Evolutionary conservation across 2,797 vertebrate species (phyloP).

Genomic region (Enteromius argenteus): DNA sequence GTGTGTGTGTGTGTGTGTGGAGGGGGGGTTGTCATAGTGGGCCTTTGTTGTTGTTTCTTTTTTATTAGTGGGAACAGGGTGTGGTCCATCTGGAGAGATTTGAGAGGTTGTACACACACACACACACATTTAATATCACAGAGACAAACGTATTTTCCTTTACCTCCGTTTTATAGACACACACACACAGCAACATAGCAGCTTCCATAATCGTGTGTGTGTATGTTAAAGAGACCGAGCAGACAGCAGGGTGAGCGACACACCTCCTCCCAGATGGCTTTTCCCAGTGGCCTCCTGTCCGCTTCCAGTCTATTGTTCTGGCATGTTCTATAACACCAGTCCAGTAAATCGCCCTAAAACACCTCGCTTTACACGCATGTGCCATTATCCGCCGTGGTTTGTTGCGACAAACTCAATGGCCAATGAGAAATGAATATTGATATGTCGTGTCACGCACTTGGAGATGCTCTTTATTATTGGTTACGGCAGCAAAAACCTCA

Average conservation of each 20-base stretch:
- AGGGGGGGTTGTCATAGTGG: conserved; percentile 48
- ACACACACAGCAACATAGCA: conserved; percentile 23
- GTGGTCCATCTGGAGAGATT: conserved; percentile 81
- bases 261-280: conserved; percentile 80
- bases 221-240: conserved; percentile 52
- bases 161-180: background rate
- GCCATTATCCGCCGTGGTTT: background rate
- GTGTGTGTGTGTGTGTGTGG: background rate
- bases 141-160: conserved; percentile 9
- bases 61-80: conserved; percentile 92
- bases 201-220: conserved; percentile 18
- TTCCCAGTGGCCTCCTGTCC: conserved; percentile 82
- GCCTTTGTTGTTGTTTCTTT: conserved; percentile 74
- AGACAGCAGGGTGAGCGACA: conserved; percentile 80
- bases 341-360: conserved; percentile 78
- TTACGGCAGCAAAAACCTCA: conserved; percentile 45
- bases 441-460: conserved; percentile 30
- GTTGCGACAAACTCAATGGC: conserved; percentile 5
- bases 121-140: conserved; percentile 25
- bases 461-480: conserved; percentile 50
- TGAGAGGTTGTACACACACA: conserved; percentile 52
- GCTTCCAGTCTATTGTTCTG: conserved; percentile 80
- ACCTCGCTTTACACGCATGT: conserved; percentile 18
- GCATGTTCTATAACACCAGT: conserved; percentile 79
- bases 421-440: conserved; percentile 38